Evolutionary conservation across 2,888 invertebrate species (phyloP).

Genomic region (Chalcis sispes): DNA sequence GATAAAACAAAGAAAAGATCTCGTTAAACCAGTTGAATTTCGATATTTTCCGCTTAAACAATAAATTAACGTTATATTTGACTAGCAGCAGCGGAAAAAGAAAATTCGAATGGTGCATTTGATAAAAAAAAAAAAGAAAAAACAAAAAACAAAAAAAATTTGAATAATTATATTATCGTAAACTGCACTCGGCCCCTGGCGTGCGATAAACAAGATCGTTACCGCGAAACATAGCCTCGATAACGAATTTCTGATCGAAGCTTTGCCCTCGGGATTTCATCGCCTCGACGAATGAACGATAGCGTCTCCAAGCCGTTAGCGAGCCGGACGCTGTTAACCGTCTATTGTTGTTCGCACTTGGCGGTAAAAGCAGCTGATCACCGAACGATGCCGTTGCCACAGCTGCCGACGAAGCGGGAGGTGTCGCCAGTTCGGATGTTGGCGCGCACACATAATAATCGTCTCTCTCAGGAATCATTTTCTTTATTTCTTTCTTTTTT

Average conservation of each 20-base stretch:
- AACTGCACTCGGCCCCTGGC: neutral
- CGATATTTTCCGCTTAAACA: too few species aligned
- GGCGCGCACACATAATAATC: slow-evolving; percentile 21
- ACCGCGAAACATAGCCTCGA: slow-evolving; percentile 74
- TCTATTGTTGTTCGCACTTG: neutral
- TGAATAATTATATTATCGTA: neutral
- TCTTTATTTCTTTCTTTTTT: neutral
- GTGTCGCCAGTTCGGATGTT: slow-evolving; percentile 3
- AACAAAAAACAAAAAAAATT: too few species aligned
- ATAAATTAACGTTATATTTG: too few species aligned
- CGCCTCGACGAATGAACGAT: slow-evolving; percentile 68
- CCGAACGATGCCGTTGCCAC: neutral
- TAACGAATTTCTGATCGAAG: slow-evolving; percentile 67
- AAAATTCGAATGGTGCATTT: too few species aligned
- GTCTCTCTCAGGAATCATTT: slow-evolving; percentile 46
- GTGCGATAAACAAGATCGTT: slow-evolving; percentile 67
- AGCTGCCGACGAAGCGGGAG: slow-evolving; percentile 19
- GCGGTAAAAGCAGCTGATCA: slow-evolving; percentile 24
- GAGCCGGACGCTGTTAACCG: neutral
- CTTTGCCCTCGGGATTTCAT: slow-evolving; percentile 68
- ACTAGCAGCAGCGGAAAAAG: slow-evolving; percentile 25
- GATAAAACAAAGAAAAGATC: too few species aligned
- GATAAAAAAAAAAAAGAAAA: too few species aligned
- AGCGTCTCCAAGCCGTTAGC: slow-evolving; percentile 69
- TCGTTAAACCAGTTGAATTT: too few species aligned